Evolutionary conservation across 2,113 vertebrate genomes (phyloP).

Genomic region (Odocoileus hemionus): DNA sequence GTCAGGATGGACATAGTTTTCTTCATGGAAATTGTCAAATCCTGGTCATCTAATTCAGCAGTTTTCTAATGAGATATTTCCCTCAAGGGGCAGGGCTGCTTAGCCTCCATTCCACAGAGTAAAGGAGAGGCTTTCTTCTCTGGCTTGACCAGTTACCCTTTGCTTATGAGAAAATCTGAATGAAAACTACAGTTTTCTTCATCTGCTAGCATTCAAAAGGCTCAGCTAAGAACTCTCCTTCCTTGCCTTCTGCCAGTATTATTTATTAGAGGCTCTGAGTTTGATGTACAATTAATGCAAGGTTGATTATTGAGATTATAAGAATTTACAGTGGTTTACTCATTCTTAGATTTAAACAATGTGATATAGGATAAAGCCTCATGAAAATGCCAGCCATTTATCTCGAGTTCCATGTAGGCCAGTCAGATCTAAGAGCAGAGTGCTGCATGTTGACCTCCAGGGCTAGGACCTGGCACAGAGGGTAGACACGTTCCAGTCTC

Average conservation of each 20-base stretch:
- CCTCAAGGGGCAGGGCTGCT: too few species aligned
- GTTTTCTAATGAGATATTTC: neutral
- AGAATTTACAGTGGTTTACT: neutral
- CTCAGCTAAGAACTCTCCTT: neutral
- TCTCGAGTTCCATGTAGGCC: neutral
- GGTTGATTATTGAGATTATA: neutral
- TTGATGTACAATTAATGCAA: neutral
- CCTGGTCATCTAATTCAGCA: neutral
- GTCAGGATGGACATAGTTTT: neutral
- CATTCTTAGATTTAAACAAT: neutral
- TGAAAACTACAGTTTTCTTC: neutral
- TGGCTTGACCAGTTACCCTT: neutral
- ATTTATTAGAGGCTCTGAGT: neutral
- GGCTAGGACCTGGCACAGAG: neutral
- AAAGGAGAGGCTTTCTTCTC: neutral
- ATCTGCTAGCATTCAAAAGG: neutral
- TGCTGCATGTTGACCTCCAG: neutral
- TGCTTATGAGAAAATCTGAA: neutral
- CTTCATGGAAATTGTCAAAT: neutral
- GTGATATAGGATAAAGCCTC: neutral
- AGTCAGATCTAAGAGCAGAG: neutral
- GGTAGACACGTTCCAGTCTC: neutral
- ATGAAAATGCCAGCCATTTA: neutral
- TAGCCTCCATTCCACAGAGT: neutral
- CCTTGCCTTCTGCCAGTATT: neutral